Conservation (phyloP, 2,113 vertebrate species). For the Poecile atricapillus region DNA sequence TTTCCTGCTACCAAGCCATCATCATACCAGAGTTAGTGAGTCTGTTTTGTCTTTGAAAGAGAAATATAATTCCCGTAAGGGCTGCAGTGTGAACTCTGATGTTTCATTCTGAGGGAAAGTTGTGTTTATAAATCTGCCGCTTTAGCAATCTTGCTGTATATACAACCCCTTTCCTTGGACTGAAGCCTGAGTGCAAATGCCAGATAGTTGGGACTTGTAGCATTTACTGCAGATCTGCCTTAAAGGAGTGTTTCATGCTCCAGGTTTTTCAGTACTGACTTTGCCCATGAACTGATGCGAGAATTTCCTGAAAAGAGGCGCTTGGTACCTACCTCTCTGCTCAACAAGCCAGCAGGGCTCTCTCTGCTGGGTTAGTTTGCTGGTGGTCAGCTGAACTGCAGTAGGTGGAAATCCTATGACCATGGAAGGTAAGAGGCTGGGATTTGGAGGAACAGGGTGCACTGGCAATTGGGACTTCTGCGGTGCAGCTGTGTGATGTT, state of each 20-base stretch:
- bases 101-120: not conserved
- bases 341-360: not conserved
- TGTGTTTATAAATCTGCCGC: slow-evolving; percentile 3
- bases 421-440: not conserved
- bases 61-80: not conserved
- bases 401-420: not conserved
- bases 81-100: not conserved
- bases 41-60: not conserved
- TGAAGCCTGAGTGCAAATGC: not conserved
- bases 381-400: not conserved
- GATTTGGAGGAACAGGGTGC: not conserved
- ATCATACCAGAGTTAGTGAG: not conserved
- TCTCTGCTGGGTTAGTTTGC: not conserved
- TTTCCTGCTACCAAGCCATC: not conserved
- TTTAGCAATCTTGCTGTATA: not conserved
- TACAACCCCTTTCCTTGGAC: not conserved
- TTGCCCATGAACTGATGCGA: not conserved
- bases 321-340: not conserved
- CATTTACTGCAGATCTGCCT: not conserved
- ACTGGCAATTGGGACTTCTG: not conserved
- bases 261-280: not conserved
- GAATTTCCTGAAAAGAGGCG: not conserved
- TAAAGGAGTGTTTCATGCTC: not conserved
- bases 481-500: not conserved
- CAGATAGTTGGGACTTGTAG: not conserved